Conservation (phyloP, 1,140 invertebrate genomes). For the Brachionus plicatilis region DNA sequence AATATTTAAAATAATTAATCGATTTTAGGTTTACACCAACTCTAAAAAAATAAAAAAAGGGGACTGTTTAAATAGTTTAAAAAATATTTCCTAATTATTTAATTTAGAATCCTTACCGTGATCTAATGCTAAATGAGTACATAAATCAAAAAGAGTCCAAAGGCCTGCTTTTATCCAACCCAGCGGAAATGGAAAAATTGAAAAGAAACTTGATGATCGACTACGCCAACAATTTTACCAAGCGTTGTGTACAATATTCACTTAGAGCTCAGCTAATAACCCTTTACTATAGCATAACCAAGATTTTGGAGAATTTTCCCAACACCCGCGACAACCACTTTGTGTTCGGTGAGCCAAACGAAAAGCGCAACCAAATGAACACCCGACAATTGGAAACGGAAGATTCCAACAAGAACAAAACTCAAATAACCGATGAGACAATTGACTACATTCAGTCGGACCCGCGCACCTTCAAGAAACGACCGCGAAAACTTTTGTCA, state of each 20-base stretch:
- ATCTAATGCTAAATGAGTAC: conserved; percentile 54
- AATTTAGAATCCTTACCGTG: conserved; percentile 49
- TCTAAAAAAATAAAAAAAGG: no score
- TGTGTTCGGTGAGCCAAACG: conserved; percentile 48
- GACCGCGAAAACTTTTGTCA: conserved; percentile 49
- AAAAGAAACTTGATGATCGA: conserved; percentile 48
- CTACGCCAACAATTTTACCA: conserved; percentile 48
- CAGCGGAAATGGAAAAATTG: conserved; percentile 50
- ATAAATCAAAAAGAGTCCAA: conserved; percentile 49
- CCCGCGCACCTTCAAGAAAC: conserved; percentile 46
- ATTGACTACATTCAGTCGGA: conserved; percentile 4
- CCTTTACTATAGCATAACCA: conserved; percentile 52
- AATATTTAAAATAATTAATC: no score
- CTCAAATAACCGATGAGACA: background rate
- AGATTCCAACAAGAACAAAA: conserved; percentile 47
- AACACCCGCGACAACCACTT: conserved; percentile 46
- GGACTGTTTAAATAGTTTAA: no score
- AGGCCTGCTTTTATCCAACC: conserved; percentile 47
- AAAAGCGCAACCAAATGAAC: conserved; percentile 48
- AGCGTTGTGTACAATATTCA: conserved; percentile 50
- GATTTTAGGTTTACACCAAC: no score
- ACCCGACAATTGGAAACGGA: conserved; percentile 44
- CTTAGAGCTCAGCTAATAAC: conserved; percentile 51
- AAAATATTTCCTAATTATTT: no score
- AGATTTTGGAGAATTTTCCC: conserved; percentile 51